Base-by-base conservation (phyloP, 1,140 invertebrate genomes). In the Eurosta solidaginis region DNA sequence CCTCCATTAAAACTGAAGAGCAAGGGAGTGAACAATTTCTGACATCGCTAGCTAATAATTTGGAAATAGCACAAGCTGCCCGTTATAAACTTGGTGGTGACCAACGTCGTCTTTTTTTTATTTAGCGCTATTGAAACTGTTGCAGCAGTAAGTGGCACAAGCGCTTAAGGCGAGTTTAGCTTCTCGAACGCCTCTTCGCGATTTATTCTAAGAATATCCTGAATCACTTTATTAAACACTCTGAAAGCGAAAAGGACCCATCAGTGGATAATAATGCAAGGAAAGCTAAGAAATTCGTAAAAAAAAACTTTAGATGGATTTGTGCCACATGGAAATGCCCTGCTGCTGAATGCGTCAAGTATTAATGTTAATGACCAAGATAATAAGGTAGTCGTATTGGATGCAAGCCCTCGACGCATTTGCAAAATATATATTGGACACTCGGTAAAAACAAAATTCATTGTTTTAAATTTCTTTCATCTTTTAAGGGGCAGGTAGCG, bases 391-490 rank as follows among this genome's bases (percentile, higher is more conserved):
- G 42, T 42, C 4, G 27, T 29, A 75, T 81, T 87, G 3, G 82
- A 85, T 77, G 85, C 87, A 14, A 80, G 81, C 27, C 83, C 85
- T 78, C 78, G 85, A 0, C 82, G 83, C 22, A 83, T 87, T 0
- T 83, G 83, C 77, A 87, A 87, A 73, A 87, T 87, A 44, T 87
- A 87, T 63, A 85, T 87, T 63, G 85, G 85, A 27, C 79, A 87
- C 49, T 87, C 85, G 73, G 85, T 86, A 59, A 74, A 82, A 40
- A 45, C n/a, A 54, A 3, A n/a, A n/a, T n/a, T n/a, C n/a, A n/a
- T n/a, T n/a, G n/a, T n/a, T n/a, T n/a, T n/a, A n/a, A n/a, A n/a
- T n/a, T n/a, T n/a, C n/a, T n/a, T n/a, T n/a, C n/a, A n/a, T n/a
- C n/a, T n/a, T n/a, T n/a, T n/a, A n/a, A n/a, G n/a, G n/a, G n/a